Evolutionary conservation across 2,888 invertebrate species (phyloP).

Genomic region (Tipula unca): DNA sequence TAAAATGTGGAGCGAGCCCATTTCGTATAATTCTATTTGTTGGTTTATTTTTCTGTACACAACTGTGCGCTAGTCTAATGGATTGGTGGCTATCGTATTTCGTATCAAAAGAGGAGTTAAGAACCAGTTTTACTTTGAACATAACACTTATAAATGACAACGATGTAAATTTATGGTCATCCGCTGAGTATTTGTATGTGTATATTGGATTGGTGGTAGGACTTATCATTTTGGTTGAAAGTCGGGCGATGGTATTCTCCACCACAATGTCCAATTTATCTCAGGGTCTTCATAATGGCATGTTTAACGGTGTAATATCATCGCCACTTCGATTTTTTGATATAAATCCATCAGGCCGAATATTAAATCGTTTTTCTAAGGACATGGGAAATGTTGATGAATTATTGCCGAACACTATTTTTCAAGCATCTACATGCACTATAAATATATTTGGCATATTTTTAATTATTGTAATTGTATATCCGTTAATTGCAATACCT

Average conservation of each 20-base stretch:
- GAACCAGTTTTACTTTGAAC: neutral
- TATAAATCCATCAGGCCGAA: slow-evolving; percentile 70
- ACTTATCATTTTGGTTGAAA: slow-evolving; percentile 49
- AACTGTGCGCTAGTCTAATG: slow-evolving; percentile 47
- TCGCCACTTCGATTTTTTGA: slow-evolving; percentile 68
- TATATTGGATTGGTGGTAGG: slow-evolving; percentile 34
- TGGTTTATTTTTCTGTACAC: neutral
- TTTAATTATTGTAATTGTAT: slow-evolving; percentile 52
- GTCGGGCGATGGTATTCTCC: slow-evolving; percentile 54
- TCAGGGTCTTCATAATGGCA: slow-evolving; percentile 56
- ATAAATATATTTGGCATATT: slow-evolving; percentile 48
- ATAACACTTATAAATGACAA: slow-evolving; percentile 29
- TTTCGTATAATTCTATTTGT: neutral
- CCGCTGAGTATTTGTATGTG: neutral
- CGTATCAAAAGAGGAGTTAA: slow-evolving; percentile 28
- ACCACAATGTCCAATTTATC: slow-evolving; percentile 55
- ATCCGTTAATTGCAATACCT: slow-evolving; percentile 51
- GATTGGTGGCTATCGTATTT: slow-evolving; percentile 66
- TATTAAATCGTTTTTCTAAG: slow-evolving; percentile 72
- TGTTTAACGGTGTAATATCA: slow-evolving; percentile 49
- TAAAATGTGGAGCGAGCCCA: neutral
- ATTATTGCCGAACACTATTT: slow-evolving; percentile 56
- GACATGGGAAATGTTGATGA: slow-evolving; percentile 78
- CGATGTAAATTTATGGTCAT: neutral
- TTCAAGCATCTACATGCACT: slow-evolving; percentile 53